Evolutionary conservation across 2,888 invertebrate genomes (phyloP), one percentile per base, ranked within the genome.

Genomic region (Uropetala carovei): DNA sequence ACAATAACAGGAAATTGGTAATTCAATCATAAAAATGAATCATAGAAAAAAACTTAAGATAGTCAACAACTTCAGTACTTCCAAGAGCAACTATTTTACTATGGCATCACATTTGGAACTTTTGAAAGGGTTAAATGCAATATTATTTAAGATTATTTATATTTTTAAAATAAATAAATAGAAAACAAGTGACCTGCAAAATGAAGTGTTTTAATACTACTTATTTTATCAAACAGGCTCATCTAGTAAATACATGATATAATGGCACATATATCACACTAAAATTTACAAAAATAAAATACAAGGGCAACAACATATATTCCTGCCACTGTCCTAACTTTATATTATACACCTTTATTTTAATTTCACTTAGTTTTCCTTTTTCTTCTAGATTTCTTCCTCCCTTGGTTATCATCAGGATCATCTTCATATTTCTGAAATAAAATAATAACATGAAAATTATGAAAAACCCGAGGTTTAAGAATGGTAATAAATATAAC

Each of bases 321-420:
- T 83, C 16, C 43, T 56, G 18, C 83, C 7, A 56, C 30, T 56
- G 43, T 18, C 43, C 16, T 83, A n/a, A 0, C 18, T 2, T 64
- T 64, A 0, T 5, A 56, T 83, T 4, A 43, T 4, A 16, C 8
- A 8, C 56, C 14, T 18, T 56, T 83, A 18, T 83, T n/a, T 30
- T 83, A 56, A 43, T 13, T 56, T 83, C 83, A 83, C 56, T 56
- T 56, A 1, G 83, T 27, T 30, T 89, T 89, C 89, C 56, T 89
- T 89, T 89, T 89, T 43, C 89, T 89, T 89, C n/a, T 89, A 43
- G 89, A 89, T 43, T n/a, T 64, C 43, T 89, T 89, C 18, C 64
- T 43, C n/a, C 89, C 89, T 18, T n/a, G 64, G 43, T 27, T 27
- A 86, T 16, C 27, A 18, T 60, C 18, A 64, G 64, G 43, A 16